Conservation (phyloP, 1,140 invertebrate species). For the Steinernema khuongi region DNA sequence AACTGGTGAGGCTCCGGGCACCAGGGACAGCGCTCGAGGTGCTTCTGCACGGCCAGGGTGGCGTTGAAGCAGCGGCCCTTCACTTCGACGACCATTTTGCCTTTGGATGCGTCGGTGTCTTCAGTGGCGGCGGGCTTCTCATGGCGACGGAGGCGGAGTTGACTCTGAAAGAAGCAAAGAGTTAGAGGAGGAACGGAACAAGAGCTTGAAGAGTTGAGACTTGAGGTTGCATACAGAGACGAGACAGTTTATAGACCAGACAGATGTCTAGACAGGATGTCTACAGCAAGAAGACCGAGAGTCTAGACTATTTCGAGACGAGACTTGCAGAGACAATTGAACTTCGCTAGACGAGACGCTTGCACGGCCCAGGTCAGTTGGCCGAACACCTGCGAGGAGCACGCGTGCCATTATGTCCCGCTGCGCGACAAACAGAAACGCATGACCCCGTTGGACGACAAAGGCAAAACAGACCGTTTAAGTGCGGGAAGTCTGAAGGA, state of each 20-base stretch:
- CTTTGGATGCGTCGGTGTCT: constrained; percentile 4
- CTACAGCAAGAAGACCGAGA: too few species aligned
- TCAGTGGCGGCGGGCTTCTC: constrained; percentile 13
- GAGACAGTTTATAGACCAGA: too few species aligned
- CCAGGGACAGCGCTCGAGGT: constrained; percentile 38
- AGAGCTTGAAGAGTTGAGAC: too few species aligned
- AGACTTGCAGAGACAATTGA: too few species aligned
- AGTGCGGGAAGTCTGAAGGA: background rate
- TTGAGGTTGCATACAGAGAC: too few species aligned
- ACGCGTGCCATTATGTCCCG: constrained; percentile 5
- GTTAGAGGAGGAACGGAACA: background rate
- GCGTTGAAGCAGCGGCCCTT: constrained; percentile 38
- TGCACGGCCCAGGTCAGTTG: too few species aligned
- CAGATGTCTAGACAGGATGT: too few species aligned
- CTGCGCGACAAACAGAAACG: constrained; percentile 1
- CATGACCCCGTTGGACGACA: background rate
- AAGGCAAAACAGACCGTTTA: background rate
- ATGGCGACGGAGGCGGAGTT: constrained; percentile 23
- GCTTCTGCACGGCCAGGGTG: constrained; percentile 33
- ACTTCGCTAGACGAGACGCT: too few species aligned
- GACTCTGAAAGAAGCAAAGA: constrained; percentile 10
- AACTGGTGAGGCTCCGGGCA: constrained; percentile 37
- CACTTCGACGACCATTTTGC: constrained; percentile 25
- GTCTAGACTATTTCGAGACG: too few species aligned
- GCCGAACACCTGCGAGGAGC: constrained; percentile 4